These are phyloP conservation scores for Crocodylus rhombifer DNA, from an alignment of 2,797 vertebrate species.

Conservation along the genomic window DNA sequence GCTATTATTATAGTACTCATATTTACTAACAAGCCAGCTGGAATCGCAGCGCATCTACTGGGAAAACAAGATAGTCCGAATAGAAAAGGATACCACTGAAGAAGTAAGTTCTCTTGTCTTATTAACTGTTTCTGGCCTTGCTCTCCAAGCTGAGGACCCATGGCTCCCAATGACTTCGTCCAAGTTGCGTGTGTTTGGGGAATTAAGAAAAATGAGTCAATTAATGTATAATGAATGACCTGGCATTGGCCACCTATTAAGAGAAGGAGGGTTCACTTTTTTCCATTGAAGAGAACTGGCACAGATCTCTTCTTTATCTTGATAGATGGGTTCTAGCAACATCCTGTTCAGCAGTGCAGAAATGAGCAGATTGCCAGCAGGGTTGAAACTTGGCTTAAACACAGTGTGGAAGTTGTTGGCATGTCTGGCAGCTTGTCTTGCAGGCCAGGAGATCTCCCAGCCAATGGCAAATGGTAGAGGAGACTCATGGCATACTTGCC, in stretches of 20 bases:
- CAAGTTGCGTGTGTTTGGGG: background rate
- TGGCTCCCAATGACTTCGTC: background rate
- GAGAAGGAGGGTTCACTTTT: background rate
- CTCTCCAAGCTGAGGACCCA: background rate
- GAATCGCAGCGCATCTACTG: slow-evolving; percentile 98
- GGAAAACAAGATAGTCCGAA: slow-evolving; percentile 98
- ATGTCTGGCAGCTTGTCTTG: background rate
- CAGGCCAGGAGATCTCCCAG: no score
- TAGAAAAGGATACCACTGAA: slow-evolving; percentile 97
- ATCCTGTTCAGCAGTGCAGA: slow-evolving; percentile 64
- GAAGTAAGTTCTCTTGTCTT: slow-evolving; percentile 84
- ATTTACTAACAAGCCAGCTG: slow-evolving; percentile 96
- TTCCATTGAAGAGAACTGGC: slow-evolving; percentile 46
- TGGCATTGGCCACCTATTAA: background rate
- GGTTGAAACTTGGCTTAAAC: slow-evolving; percentile 44
- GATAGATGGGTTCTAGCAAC: slow-evolving; percentile 40
- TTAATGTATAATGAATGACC: background rate
- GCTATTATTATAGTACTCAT: slow-evolving; percentile 88
- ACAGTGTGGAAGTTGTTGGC: slow-evolving; percentile 43
- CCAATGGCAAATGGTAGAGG: no score
- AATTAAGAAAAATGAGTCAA: background rate
- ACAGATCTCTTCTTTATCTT: slow-evolving; percentile 25
- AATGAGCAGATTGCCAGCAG: slow-evolving; percentile 53
- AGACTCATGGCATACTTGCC: no score
- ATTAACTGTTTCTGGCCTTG: background rate